Conservation (phyloP, 1,140 invertebrate species). For the Subanguina moxae region DNA sequence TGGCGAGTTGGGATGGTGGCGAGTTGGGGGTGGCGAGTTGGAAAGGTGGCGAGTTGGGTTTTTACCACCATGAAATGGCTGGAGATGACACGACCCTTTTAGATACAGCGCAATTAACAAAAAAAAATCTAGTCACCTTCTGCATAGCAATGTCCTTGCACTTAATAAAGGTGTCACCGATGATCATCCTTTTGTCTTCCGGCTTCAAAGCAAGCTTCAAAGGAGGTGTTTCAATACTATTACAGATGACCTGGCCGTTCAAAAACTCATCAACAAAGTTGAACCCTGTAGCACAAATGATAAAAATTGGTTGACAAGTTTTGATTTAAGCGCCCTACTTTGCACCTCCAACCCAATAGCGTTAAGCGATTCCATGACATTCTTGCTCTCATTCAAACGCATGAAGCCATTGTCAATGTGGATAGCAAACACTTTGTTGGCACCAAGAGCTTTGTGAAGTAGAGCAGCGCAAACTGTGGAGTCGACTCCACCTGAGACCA, state of each 20-base stretch:
- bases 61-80: too few relatives aligned
- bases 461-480: slow-evolving; percentile 95
- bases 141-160: slow-evolving; percentile 53
- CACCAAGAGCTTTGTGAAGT: slow-evolving; percentile 77
- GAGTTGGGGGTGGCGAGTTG: too few relatives aligned
- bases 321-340: slow-evolving; percentile 59
- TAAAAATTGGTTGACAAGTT: background rate
- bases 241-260: slow-evolving; percentile 28
- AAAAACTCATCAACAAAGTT: slow-evolving; percentile 48
- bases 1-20: too few relatives aligned
- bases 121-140: slow-evolving; percentile 38
- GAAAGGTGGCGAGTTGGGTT: too few relatives aligned
- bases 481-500: slow-evolving; percentile 80
- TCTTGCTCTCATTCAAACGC: slow-evolving; percentile 86
- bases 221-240: slow-evolving; percentile 62
- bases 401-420: slow-evolving; percentile 98
- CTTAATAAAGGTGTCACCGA: slow-evolving; percentile 92
- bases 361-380: slow-evolving; percentile 78
- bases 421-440: slow-evolving; percentile 84
- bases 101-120: too few relatives aligned
- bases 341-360: slow-evolving; percentile 80
- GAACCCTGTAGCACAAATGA: slow-evolving; percentile 37
- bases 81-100: too few relatives aligned
- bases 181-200: slow-evolving; percentile 96
- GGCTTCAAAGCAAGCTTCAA: slow-evolving; percentile 80